Conservation (phyloP, 2,113 vertebrate genomes). For the Pterophyllum scalare region DNA sequence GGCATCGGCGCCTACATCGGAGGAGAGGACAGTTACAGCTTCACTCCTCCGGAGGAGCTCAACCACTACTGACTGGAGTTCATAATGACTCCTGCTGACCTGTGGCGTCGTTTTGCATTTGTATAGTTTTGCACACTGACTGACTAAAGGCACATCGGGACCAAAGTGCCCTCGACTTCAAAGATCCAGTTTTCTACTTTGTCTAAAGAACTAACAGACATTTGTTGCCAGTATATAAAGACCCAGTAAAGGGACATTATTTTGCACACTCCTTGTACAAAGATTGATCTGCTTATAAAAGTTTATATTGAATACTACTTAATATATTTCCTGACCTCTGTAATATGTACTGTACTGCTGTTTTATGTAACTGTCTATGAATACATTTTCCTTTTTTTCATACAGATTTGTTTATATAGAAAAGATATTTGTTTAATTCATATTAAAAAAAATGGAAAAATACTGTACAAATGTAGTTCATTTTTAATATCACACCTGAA, state of each 20-base stretch:
- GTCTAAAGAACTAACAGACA: constrained; percentile 42
- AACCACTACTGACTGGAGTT: constrained; percentile 77
- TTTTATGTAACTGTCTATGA: constrained; percentile 56
- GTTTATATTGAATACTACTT: constrained; percentile 59
- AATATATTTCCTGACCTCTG: constrained; percentile 70
- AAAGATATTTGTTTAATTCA: constrained; percentile 47
- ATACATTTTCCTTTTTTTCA: constrained; percentile 47
- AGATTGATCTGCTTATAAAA: constrained; percentile 48
- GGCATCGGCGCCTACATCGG: constrained; percentile 87
- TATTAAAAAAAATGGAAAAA: constrained; percentile 46
- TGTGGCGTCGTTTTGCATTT: not conserved
- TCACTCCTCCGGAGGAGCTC: constrained; percentile 78
- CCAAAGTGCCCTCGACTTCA: constrained; percentile 8
- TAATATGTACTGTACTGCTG: constrained; percentile 58
- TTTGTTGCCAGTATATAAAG: constrained; percentile 50
- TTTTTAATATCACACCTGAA: not conserved
- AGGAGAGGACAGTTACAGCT: constrained; percentile 79
- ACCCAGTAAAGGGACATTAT: constrained; percentile 34
- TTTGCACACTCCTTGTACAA: constrained; percentile 71
- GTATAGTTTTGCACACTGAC: constrained; percentile 67
- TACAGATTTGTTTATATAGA: constrained; percentile 62
- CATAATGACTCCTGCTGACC: constrained; percentile 1
- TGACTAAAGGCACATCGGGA: constrained; percentile 47
- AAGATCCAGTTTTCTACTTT: constrained; percentile 31
- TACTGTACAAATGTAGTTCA: not conserved